Conservation (phyloP, 2,113 vertebrate species). For the Hippolais icterina region DNA sequence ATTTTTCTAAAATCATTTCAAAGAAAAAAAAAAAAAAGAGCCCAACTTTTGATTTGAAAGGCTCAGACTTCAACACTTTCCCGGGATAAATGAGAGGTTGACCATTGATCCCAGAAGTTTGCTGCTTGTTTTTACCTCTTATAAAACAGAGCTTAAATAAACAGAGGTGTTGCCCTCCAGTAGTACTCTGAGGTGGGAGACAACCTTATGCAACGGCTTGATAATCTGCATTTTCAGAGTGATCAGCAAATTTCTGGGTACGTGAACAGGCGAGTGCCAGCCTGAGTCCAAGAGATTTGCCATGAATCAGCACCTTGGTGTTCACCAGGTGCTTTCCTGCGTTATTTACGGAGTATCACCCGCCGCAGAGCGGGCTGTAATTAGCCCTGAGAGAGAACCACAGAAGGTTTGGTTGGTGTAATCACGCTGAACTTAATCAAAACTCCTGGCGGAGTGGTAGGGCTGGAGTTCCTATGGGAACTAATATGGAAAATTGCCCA, state of each 20-base stretch:
- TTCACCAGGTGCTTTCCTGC: slow-evolving; percentile 54
- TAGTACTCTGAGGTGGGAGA: slow-evolving; percentile 38
- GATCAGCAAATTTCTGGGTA: slow-evolving; percentile 61
- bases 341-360: slow-evolving; percentile 48
- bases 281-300: slow-evolving; percentile 50
- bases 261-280: slow-evolving; percentile 62
- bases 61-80: neutral
- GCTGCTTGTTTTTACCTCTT: neutral
- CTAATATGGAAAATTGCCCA: neutral
- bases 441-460: neutral
- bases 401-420: slow-evolving; percentile 1
- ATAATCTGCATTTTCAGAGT: slow-evolving; percentile 42
- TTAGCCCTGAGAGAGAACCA: slow-evolving; percentile 34
- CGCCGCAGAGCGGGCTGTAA: slow-evolving; percentile 26
- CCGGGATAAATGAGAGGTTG: neutral
- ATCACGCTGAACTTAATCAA: slow-evolving; percentile 36
- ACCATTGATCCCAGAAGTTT: neutral
- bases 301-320: slow-evolving; percentile 63
- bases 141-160: neutral
- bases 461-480: neutral
- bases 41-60: neutral
- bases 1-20: neutral
- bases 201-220: slow-evolving; percentile 23
- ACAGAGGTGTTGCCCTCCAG: neutral
- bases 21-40: neutral